Base-by-base conservation (phyloP, 2,797 vertebrate genomes). In the Coregonus sp. region DNA sequence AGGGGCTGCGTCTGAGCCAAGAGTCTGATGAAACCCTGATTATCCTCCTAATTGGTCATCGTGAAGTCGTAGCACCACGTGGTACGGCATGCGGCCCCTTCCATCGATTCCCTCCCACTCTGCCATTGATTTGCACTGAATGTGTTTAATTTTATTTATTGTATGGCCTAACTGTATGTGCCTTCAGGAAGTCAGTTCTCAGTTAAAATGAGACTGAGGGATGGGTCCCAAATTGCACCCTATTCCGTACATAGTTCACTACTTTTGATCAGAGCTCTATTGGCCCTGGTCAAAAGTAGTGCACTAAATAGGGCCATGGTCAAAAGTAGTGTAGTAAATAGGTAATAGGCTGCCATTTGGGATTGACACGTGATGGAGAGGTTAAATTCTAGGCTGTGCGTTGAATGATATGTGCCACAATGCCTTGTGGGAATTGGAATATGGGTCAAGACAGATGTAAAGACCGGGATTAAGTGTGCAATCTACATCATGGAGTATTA, bases 391-490 rank as follows among this genome's bases (percentile, higher is more conserved):
- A 29, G 35, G 15, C 51, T 56, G 2, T 35, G 33, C 47, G 20
- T 56, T 73, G 76, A 70, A 73, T 77, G 40, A 85, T 85, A 76
- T 61, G 73, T 66, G 73, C 74, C 69, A 76, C 74, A 66, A 63
- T 66, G 75, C 83, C 40, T 86, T 40, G 76, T 52, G 74, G 78
- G 81, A 82, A 83, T 88, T 82, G 72, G 54, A 80, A 93, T 84
- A 54, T 87, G 80, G 91, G 85, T 87, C 89, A 89, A 90, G 87
- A 89, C 83, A 33, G 80, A 86, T 81, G 80, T 80, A 81, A 79
- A 80, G 80, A 78, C 81, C 50, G 20, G 85, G 90, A 92, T 91
- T 93, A 90, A 80, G 84, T 87, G 85, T 80, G 72, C 75, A 85
- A 79, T 91, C 81, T 85, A 86, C 31, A 16, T 84, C 83, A 82